phyloP scores from a whole-genome alignment of 2,797 vertebrate genomes.

The Melanotaenia parkinsoni region DNA sequence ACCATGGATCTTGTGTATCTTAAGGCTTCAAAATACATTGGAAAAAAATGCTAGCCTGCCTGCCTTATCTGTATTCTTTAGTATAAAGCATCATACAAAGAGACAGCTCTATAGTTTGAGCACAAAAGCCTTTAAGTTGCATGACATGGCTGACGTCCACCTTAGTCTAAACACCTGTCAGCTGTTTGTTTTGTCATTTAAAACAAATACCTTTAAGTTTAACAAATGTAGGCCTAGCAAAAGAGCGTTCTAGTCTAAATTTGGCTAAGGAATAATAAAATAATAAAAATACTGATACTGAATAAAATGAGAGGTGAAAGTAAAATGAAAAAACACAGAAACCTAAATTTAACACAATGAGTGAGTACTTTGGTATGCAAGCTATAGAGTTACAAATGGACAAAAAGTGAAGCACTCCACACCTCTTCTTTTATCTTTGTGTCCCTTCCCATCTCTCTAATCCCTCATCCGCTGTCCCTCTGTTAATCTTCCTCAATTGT shows the following conservation, averaged over 20 bases:
- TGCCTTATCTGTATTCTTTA: no score
- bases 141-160: neutral
- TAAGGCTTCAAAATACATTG: neutral
- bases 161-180: neutral
- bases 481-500: constrained; percentile 38
- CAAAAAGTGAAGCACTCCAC: constrained; percentile 60
- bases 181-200: neutral
- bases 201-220: neutral
- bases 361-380: constrained; percentile 66
- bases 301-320: constrained; percentile 1
- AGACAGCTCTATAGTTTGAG: neutral
- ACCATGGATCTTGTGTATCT: neutral
- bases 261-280: neutral
- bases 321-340: constrained; percentile 29
- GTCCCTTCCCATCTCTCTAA: constrained; percentile 48
- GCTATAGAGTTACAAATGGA: constrained; percentile 71
- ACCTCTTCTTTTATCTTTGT: constrained; percentile 69
- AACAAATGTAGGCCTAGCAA: neutral
- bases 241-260: neutral
- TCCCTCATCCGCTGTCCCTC: constrained; percentile 42
- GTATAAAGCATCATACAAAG: neutral
- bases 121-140: neutral
- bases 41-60: no score
- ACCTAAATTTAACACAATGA: constrained; percentile 39
- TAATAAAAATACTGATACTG: no score